Percentiles rank a stretch among this genome's conserved stretches.
Conservation (phyloP, 2,888 invertebrate species). For the Catocala nupta region DNA sequence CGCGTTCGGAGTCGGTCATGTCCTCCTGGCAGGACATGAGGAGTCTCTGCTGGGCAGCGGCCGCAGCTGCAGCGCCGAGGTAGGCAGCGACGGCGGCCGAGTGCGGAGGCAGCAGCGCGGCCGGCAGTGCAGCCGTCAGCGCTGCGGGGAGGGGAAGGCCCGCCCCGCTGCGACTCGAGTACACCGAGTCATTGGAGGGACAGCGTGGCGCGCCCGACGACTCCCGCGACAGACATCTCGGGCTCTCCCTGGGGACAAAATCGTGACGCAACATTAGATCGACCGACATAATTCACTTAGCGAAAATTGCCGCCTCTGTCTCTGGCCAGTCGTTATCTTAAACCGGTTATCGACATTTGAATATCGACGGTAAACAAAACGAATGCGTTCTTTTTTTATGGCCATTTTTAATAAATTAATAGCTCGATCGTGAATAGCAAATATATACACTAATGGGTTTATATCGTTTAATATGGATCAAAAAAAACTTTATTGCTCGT, state of each 20-base stretch:
- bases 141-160: conserved; percentile 85
- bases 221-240: conserved; percentile 94
- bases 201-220: conserved; percentile 92
- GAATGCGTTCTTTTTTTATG: conserved; percentile 57
- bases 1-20: conserved; percentile 88
- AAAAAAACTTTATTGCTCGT: conserved; percentile 42
- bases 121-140: conserved; percentile 89
- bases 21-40: conserved; percentile 93
- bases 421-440: conserved; percentile 56
- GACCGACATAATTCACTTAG: conserved; percentile 60
- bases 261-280: conserved; percentile 57
- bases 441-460: conserved; percentile 47
- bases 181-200: conserved; percentile 92
- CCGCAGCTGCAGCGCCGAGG: conserved; percentile 91
- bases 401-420: conserved; percentile 57
- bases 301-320: conserved; percentile 46
- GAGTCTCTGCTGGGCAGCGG: conserved; percentile 92
- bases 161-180: conserved; percentile 89
- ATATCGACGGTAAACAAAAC: conserved; percentile 61
- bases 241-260: conserved; percentile 92
- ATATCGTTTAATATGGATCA: conserved; percentile 34
- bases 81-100: conserved; percentile 95
- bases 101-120: conserved; percentile 92
- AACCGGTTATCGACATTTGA: conserved; percentile 65
- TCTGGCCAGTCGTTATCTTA: conserved; percentile 42